Evolutionary conservation across 1,140 invertebrate genomes (phyloP).

Genomic region (Matsumurasca onukii): DNA sequence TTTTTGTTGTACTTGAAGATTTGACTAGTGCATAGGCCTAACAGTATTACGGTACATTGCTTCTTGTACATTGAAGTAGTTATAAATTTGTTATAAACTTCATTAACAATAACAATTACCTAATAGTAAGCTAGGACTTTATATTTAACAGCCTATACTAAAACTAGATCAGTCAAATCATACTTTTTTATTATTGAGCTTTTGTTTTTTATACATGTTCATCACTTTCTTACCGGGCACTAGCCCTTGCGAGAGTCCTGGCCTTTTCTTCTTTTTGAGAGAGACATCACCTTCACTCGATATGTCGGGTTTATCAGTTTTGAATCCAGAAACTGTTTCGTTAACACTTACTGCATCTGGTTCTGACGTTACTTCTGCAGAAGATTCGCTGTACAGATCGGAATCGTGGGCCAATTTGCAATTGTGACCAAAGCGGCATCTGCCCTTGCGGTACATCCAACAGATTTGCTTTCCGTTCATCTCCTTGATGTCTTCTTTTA

Average conservation of each 20-base stretch:
- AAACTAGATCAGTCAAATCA: too few species aligned
- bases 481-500: constrained; percentile 67
- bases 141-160: too few species aligned
- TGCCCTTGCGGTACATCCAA: constrained; percentile 90
- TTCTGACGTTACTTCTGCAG: constrained; percentile 1
- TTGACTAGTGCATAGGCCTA: too few species aligned
- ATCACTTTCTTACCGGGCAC: constrained; percentile 83
- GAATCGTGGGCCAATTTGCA: constrained; percentile 92
- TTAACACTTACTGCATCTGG: neutral
- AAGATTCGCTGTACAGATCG: constrained; percentile 56
- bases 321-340: neutral
- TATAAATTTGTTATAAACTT: too few species aligned
- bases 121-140: too few species aligned
- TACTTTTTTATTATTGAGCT: constrained; percentile 39
- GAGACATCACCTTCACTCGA: constrained; percentile 52
- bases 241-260: constrained; percentile 73
- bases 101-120: too few species aligned
- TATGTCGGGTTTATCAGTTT: neutral
- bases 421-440: constrained; percentile 87
- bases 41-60: too few species aligned
- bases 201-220: constrained; percentile 69
- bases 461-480: constrained; percentile 90
- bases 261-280: constrained; percentile 66
- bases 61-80: too few species aligned
- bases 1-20: too few species aligned